A percentile compares a stretch with the other conserved stretches of the same genome.
These are phyloP conservation scores for Syndactyla subalaris DNA, from an alignment of 2,797 vertebrate species.

Conservation along the genomic window DNA sequence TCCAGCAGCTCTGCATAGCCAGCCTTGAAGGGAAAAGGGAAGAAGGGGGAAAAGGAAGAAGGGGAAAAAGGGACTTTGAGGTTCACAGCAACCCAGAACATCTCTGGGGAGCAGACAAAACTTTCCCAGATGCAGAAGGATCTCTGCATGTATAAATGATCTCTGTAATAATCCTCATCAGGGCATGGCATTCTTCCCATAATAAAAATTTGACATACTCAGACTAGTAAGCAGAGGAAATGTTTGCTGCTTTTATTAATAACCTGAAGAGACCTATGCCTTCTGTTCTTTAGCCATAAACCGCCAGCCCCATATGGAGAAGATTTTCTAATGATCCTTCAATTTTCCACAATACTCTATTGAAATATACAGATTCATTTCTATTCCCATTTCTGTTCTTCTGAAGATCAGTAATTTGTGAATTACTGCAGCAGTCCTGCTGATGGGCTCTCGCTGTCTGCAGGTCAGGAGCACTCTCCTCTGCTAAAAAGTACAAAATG, in stretches of 20 bases:
- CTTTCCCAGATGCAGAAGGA: background rate
- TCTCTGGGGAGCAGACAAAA: background rate
- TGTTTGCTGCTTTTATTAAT: background rate
- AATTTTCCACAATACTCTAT: background rate
- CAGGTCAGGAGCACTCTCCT: background rate
- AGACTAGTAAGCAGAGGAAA: background rate
- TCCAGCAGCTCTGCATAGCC: background rate
- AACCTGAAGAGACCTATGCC: background rate
- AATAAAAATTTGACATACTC: background rate
- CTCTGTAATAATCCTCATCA: background rate
- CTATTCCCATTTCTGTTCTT: background rate
- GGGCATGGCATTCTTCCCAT: background rate
- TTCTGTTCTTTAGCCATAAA: constrained; percentile 27
- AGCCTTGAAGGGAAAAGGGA: background rate
- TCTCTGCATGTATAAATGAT: background rate
- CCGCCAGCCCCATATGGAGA: background rate
- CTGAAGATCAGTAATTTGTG: background rate
- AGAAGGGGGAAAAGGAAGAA: background rate
- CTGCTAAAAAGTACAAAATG: background rate
- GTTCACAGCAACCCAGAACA: background rate
- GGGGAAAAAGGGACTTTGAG: background rate
- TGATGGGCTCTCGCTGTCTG: background rate
- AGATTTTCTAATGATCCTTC: background rate
- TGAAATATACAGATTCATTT: constrained; percentile 15
- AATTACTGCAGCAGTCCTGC: background rate